Evolutionary conservation across 2,113 vertebrate species (phyloP).

Genomic region (Hystrix brachyura): DNA sequence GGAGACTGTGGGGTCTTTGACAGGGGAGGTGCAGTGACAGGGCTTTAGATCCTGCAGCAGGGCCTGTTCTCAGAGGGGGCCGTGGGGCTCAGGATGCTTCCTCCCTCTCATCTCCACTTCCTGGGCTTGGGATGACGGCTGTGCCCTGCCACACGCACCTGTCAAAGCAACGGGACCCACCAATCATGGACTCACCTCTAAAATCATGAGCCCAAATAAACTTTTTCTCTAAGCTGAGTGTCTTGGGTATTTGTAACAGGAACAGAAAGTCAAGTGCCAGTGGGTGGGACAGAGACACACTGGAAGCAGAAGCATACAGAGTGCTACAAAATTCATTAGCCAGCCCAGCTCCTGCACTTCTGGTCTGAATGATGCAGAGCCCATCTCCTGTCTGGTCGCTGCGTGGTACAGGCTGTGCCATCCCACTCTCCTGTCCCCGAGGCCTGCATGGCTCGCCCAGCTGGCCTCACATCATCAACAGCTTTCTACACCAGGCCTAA

Average conservation of each 20-base stretch:
- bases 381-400: accelerated
- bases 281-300: not conserved
- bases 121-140: too few relatives aligned
- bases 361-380: not conserved
- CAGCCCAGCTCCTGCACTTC: not conserved
- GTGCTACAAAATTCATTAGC: accelerated
- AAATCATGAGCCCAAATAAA: not conserved
- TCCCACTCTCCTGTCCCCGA: accelerated
- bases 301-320: not conserved
- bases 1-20: not conserved
- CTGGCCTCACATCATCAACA: not conserved
- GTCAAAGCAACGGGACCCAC: not conserved
- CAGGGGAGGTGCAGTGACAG: not conserved
- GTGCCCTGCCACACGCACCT: not conserved
- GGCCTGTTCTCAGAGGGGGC: not conserved
- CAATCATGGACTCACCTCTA: not conserved
- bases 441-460: not conserved
- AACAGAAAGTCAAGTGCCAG: not conserved
- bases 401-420: not conserved
- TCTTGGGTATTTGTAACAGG: not conserved
- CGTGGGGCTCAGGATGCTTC: too few relatives aligned
- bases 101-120: too few relatives aligned
- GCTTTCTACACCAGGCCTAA: not conserved
- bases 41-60: not conserved
- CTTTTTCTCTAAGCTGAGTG: not conserved